Base-by-base conservation (phyloP, 1,140 invertebrate species). In the Oreohelix idahoensis region DNA sequence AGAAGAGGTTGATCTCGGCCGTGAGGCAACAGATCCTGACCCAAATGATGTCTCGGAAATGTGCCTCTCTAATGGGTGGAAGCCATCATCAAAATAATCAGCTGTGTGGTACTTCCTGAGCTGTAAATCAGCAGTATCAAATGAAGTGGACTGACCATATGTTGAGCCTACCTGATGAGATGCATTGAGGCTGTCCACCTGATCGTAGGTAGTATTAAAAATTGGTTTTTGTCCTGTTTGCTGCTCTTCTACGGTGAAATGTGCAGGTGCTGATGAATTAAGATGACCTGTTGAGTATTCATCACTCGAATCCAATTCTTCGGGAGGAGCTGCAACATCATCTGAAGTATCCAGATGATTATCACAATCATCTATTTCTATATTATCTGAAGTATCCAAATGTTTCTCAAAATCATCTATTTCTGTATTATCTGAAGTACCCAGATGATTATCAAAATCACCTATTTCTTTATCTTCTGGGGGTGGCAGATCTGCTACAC, bases 181-280 rank as follows among this genome's bases (percentile, higher is more conserved):
- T 26, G 8, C 42, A 32, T 35, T 66, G 0, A 13, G 38, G 23
- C 23, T 26, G 8, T 74, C 42, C 1, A 23, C 38, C 20, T 74
- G 71, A 74, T 74, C 32, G 4, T 76, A n/a, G n/a, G 49, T 2
- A 51, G 74, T 10, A 53, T 26, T 15, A 51, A 76, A 76, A 5
- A 4, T 53, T 53, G 32, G 36, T 42, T 20, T 73, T n/a, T 73
- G 45, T 49, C 20, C 45, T 13, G 51, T 39, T 35, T 36, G 63
- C n/a, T 63, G 51, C 1, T 53, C 5, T 2, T 81, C 79, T 23
- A 49, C 0, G 45, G 26, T 49, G 26, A 81, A 71, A 51, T 70
- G 32, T 42, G 79, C 63, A 71, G 79, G 79, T 29, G 79, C 79
- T 36, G 79, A 81, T 45, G 79, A n/a, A 51, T 81, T 81, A 29